These are phyloP conservation scores for Sarcophaga bullata DNA, from an alignment of 1,140 invertebrate genomes.

Conservation along the genomic window DNA sequence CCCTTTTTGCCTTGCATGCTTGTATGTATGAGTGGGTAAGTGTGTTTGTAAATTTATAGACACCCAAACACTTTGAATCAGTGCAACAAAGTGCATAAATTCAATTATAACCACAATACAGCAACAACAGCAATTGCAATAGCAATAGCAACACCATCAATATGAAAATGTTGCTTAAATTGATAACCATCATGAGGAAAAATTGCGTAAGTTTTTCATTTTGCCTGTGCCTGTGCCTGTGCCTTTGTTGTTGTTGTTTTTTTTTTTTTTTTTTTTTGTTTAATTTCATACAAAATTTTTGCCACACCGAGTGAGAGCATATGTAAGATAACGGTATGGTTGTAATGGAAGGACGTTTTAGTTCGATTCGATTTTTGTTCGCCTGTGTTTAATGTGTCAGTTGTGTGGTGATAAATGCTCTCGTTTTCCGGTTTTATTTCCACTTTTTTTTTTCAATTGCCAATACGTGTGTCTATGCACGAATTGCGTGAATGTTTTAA, in stretches of 20 bases:
- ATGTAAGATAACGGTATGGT: background rate
- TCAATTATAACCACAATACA: slow-evolving; percentile 31
- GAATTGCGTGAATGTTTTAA: background rate
- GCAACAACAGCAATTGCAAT: slow-evolving; percentile 1
- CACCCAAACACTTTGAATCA: slow-evolving; percentile 26
- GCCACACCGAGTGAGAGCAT: background rate
- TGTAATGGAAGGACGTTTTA: background rate
- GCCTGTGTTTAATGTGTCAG: slow-evolving; percentile 28
- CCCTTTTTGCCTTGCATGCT: background rate
- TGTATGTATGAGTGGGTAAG: background rate
- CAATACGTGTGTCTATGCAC: background rate
- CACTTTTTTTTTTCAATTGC: background rate
- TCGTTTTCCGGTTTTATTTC: slow-evolving; percentile 27
- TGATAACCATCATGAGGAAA: slow-evolving; percentile 26
- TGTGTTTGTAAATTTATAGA: background rate
- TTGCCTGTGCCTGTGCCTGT: background rate
- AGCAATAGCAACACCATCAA: background rate
- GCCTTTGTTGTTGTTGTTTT: background rate
- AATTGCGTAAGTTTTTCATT: slow-evolving; percentile 27
- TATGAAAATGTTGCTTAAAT: slow-evolving; percentile 19
- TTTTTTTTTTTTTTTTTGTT: background rate
- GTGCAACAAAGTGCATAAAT: slow-evolving; percentile 40
- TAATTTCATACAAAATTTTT: background rate
- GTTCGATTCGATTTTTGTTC: background rate
- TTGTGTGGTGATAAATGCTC: slow-evolving; percentile 32